Evolutionary conservation across 2,888 invertebrate genomes (phyloP).

Genomic region (Lochmaea capreae): DNA sequence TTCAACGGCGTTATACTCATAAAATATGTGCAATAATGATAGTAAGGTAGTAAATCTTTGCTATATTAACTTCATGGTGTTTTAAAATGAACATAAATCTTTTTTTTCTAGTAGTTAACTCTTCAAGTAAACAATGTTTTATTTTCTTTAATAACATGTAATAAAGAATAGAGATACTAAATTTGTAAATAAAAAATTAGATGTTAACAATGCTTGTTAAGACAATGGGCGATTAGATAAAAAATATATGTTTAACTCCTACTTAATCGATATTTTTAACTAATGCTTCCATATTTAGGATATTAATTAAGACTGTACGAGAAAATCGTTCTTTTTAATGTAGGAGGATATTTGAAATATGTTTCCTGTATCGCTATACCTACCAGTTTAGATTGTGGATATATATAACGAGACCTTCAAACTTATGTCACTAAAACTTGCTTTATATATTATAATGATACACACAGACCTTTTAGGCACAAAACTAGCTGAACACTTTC

Average conservation of each 20-base stretch:
- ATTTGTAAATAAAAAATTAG: neutral
- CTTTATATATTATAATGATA: too few relatives aligned
- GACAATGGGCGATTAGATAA: neutral
- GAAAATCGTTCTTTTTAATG: neutral
- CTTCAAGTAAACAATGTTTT: neutral
- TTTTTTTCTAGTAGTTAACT: neutral
- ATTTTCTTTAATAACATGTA: neutral
- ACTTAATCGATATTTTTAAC: neutral
- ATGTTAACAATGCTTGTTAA: neutral
- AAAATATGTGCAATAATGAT: neutral
- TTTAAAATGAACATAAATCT: neutral
- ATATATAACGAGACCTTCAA: too few relatives aligned
- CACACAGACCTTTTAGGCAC: too few relatives aligned
- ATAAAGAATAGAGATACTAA: neutral
- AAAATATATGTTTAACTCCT: neutral
- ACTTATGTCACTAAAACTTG: too few relatives aligned
- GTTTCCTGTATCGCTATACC: too few relatives aligned
- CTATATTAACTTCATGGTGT: neutral
- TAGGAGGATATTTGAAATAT: neutral
- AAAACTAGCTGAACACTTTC: too few relatives aligned
- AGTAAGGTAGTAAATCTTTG: neutral
- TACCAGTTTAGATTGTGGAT: too few relatives aligned
- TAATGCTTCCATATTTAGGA: neutral
- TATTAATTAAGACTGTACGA: neutral
- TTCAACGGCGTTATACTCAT: neutral